Conservation (phyloP, 2,113 vertebrate genomes). For the Pandion haliaetus region DNA sequence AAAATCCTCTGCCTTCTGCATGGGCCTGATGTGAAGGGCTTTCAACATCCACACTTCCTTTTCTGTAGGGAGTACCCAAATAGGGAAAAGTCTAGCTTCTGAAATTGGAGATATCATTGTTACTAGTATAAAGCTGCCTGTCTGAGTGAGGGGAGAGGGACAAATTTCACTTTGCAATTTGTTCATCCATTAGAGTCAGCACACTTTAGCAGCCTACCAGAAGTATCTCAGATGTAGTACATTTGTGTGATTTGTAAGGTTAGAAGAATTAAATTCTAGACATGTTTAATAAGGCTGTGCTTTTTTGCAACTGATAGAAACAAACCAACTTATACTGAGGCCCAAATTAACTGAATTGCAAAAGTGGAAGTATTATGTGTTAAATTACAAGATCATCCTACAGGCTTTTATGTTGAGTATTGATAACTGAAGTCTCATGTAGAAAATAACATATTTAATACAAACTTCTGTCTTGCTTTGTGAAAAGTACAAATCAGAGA, state of each 20-base stretch:
- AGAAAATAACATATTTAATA: neutral
- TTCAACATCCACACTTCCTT: neutral
- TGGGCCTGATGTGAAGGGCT: neutral
- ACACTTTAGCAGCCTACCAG: neutral
- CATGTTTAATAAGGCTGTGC: neutral
- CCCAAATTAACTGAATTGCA: neutral
- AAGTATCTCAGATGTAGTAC: neutral
- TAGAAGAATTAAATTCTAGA: neutral
- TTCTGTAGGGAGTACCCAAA: neutral
- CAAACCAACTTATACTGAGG: neutral
- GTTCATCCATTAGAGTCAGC: neutral
- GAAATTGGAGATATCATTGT: neutral
- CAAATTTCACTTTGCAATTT: neutral
- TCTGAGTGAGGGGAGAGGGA: neutral
- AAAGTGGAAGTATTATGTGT: neutral
- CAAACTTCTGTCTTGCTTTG: neutral
- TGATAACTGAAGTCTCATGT: neutral
- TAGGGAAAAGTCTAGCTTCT: neutral
- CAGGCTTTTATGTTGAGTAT: neutral
- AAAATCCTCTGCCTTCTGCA: neutral
- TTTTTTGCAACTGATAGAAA: neutral
- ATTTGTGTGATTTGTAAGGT: neutral
- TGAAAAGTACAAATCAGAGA: neutral
- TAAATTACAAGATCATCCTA: neutral
- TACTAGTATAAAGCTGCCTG: neutral